Evolutionary conservation across 2,797 vertebrate species (phyloP).

Genomic region (Cacajao melanocephalus): DNA sequence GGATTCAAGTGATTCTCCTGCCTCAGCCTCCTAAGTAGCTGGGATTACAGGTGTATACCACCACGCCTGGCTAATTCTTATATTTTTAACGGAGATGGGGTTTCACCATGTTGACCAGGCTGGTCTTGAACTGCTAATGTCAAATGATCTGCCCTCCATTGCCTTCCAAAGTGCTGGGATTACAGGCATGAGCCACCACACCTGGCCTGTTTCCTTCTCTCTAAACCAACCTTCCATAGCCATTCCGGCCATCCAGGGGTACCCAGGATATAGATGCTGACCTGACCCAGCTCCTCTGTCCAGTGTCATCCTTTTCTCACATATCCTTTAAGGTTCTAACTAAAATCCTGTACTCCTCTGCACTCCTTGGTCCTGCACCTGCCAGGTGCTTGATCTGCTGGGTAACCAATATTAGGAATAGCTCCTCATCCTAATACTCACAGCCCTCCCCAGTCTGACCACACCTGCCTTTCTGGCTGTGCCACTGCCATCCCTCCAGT

Average conservation of each 20-base stretch:
- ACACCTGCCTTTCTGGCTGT: not conserved
- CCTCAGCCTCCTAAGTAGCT: not conserved
- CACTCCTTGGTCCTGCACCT: not conserved
- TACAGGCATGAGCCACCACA: not conserved
- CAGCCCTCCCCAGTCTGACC: not conserved
- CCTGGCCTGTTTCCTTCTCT: not conserved
- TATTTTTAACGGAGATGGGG: not conserved
- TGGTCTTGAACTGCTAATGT: not conserved
- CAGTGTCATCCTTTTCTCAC: not conserved
- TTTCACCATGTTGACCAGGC: not conserved
- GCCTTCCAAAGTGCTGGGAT: not conserved
- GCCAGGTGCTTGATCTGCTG: not conserved
- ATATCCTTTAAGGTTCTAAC: not conserved
- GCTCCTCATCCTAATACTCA: not conserved
- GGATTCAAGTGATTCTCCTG: not conserved
- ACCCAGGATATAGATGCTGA: not conserved
- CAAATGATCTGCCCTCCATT: not conserved
- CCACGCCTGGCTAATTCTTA: not conserved
- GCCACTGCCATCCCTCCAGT: not conserved
- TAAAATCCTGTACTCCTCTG: not conserved
- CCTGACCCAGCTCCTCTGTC: not conserved
- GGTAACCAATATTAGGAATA: not conserved
- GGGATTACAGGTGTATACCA: not conserved
- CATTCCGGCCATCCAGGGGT: not conserved
- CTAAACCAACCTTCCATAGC: not conserved